Conservation (phyloP, 2,113 vertebrate species). For the Polypterus senegalus region DNA sequence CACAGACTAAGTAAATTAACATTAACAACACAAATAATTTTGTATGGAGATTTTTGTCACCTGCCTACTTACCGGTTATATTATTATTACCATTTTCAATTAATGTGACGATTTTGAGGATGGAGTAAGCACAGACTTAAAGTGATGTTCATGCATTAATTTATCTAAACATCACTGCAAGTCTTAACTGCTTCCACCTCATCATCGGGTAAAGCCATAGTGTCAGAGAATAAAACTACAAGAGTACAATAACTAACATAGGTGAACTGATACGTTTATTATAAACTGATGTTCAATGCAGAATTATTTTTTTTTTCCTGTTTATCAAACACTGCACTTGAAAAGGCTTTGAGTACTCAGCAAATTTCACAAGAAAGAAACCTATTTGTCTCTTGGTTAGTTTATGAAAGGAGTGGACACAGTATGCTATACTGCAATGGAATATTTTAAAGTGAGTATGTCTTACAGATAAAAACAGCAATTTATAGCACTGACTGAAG, state of each 20-base stretch:
- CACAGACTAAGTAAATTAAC: too few species aligned
- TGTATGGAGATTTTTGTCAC: background rate
- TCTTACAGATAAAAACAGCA: background rate
- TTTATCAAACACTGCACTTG: too few species aligned
- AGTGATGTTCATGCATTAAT: constrained; percentile 98
- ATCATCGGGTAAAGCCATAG: background rate
- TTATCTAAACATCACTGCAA: constrained; percentile 98
- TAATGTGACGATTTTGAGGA: constrained; percentile 26
- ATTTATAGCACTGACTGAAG: background rate
- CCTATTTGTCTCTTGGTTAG: too few species aligned
- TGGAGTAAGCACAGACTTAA: constrained; percentile 98
- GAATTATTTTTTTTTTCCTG: too few species aligned
- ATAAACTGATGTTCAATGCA: too few species aligned
- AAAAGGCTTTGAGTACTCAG: too few species aligned
- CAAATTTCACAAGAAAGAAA: too few species aligned
- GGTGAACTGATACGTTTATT: too few species aligned
- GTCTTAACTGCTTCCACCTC: constrained; percentile 79
- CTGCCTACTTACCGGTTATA: background rate
- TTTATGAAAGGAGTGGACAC: too few species aligned
- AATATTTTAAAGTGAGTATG: background rate
- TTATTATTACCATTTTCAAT: background rate
- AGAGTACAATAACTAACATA: too few species aligned
- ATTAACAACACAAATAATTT: background rate
- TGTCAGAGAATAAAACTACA: too few species aligned
- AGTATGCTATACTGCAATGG: constrained; percentile 7